Evolutionary conservation across 2,797 vertebrate species (phyloP).

Genomic region (Taeniopygia guttata): DNA sequence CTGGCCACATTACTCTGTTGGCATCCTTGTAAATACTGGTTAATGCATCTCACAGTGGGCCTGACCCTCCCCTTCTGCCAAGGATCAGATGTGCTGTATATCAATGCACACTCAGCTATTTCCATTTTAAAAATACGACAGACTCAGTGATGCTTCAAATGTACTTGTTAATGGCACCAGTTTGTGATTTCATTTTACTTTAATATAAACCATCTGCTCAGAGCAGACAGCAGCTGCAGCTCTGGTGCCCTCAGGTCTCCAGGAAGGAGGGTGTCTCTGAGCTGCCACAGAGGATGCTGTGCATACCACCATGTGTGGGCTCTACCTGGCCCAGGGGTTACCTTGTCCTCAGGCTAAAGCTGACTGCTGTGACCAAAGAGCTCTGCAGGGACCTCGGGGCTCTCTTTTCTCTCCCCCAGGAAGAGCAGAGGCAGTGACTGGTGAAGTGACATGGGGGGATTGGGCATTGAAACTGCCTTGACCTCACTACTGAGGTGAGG

Average conservation of each 20-base stretch:
- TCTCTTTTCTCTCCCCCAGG: not conserved
- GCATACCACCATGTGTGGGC: not conserved
- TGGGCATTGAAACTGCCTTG: not conserved
- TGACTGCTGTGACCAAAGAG: not conserved
- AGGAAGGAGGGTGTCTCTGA: not conserved
- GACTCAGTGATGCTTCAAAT: conserved; percentile 57
- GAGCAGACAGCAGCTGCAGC: not conserved
- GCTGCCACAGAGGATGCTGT: not conserved
- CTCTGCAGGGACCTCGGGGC: not conserved
- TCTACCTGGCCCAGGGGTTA: not conserved
- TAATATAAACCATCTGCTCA: conserved; percentile 55
- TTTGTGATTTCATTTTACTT: conserved; percentile 40
- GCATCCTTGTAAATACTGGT: not conserved
- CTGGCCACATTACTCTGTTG: not conserved
- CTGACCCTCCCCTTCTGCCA: not conserved
- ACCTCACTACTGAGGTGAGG: not conserved
- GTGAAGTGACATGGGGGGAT: not conserved
- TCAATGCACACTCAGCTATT: not conserved
- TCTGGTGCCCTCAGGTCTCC: not conserved
- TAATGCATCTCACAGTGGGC: not conserved
- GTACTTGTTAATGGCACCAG: conserved; percentile 45
- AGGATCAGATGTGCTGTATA: not conserved
- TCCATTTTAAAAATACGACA: conserved; percentile 5
- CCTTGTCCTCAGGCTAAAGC: not conserved
- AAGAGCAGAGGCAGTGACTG: not conserved